phyloP scores from a whole-genome alignment of 2,797 vertebrate genomes.

The Coregonus suidteri region DNA sequence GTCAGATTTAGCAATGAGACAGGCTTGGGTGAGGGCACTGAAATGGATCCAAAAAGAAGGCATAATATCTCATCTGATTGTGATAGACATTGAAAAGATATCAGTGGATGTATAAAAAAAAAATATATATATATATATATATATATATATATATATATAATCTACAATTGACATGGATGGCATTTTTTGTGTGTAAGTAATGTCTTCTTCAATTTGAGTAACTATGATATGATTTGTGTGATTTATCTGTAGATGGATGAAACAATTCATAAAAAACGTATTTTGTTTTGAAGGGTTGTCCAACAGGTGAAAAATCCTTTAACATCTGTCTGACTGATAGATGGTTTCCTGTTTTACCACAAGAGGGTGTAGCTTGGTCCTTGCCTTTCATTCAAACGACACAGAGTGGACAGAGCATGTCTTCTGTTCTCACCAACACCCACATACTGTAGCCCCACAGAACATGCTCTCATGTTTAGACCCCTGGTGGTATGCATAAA shows the following conservation, averaged over 20 bases:
- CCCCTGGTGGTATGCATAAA: background rate
- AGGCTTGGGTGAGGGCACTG: background rate
- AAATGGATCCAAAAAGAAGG: background rate
- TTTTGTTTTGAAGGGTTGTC: background rate
- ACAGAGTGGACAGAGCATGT: constrained; percentile 36
- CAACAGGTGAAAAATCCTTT: constrained; percentile 5
- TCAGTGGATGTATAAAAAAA: background rate
- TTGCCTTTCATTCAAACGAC: constrained; percentile 15
- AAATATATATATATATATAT: no score
- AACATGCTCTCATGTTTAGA: background rate
- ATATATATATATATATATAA: no score
- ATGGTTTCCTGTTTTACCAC: constrained; percentile 60
- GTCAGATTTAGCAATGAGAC: no score
- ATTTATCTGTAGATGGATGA: no score
- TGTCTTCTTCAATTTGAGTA: background rate
- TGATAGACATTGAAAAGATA: no score
- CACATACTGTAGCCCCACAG: constrained; percentile 12
- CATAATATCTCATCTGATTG: no score
- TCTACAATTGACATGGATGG: background rate
- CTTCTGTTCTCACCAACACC: constrained; percentile 31
- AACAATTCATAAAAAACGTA: no score
- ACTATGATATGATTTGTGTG: no score
- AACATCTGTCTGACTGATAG: constrained; percentile 24
- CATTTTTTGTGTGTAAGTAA: background rate
- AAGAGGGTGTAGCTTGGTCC: constrained; percentile 67